A percentile compares a stretch with the other conserved stretches of the same genome.
Evolutionary conservation across 2,888 invertebrate species (phyloP).

Genomic region (Apodemia duryi): DNA sequence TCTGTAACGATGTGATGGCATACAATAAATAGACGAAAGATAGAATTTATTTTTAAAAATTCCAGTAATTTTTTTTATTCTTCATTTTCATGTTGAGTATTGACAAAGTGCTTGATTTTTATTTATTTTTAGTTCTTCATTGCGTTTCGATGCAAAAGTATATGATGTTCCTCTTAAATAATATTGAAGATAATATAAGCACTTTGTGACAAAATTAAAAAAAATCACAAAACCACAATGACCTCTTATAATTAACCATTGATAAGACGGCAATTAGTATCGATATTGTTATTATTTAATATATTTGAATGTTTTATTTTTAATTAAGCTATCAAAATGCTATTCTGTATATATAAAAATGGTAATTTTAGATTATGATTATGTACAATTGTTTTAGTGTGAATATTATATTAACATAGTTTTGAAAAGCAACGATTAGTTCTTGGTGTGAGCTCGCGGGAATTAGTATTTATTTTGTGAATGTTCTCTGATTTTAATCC

Average conservation of each 20-base stretch:
- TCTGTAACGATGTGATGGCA: conserved; percentile 67
- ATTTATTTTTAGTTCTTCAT: conserved; percentile 26
- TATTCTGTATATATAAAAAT: conserved; percentile 75
- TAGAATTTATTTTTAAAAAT: conserved; percentile 21
- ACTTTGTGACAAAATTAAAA: conserved; percentile 16
- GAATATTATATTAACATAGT: conserved; percentile 74
- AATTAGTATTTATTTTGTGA: conserved; percentile 59
- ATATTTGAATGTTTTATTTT: conserved; percentile 78
- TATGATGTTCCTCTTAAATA: conserved; percentile 13
- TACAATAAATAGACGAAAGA: conserved; percentile 29
- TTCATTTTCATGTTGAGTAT: background rate
- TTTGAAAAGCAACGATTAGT: conserved; percentile 59
- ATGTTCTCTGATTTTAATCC: conserved; percentile 53
- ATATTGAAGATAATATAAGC: conserved; percentile 15
- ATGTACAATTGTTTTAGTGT: conserved; percentile 79
- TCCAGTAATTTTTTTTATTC: conserved; percentile 19
- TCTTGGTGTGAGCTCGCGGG: conserved; percentile 51
- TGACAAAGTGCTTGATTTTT: conserved; percentile 48
- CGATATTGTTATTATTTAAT: conserved; percentile 79
- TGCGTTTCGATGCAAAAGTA: conserved; percentile 12
- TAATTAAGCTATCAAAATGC: conserved; percentile 73
- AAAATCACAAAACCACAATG: conserved; percentile 76
- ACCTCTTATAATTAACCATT: conserved; percentile 80
- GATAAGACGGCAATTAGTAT: conserved; percentile 79
- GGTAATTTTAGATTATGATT: conserved; percentile 68